Evolutionary conservation across 1,140 invertebrate genomes (phyloP).

Genomic region (Condylostylus longicornis): DNA sequence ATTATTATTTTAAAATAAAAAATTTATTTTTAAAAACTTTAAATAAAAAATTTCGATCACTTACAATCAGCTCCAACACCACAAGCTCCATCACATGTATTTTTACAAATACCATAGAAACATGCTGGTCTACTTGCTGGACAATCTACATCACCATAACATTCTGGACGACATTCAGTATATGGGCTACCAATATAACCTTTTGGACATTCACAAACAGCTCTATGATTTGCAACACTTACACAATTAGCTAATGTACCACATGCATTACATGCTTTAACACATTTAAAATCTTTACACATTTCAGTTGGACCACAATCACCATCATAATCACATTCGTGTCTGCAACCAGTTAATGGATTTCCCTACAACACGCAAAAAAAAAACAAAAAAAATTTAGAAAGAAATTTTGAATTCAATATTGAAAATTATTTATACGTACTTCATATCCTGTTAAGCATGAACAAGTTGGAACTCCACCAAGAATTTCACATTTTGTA

Average conservation of each 20-base stretch:
- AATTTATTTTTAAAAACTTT: too few species aligned
- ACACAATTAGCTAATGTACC: constrained; percentile 65
- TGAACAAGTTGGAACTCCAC: constrained; percentile 57
- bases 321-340: constrained; percentile 53
- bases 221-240: constrained; percentile 53
- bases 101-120: constrained; percentile 60
- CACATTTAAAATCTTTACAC: constrained; percentile 62
- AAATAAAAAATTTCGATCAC: too few species aligned
- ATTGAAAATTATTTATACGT: constrained; percentile 8
- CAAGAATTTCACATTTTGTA: constrained; percentile 61
- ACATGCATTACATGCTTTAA: constrained; percentile 61
- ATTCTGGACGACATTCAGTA: constrained; percentile 57
- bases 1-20: too few species aligned
- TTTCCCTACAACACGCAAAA: constrained; percentile 43
- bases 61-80: constrained; percentile 51
- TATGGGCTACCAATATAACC: constrained; percentile 61
- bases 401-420: neutral
- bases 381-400: too few species aligned
- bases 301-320: constrained; percentile 54
- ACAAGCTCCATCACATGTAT: constrained; percentile 66
- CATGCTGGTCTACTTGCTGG: constrained; percentile 61
- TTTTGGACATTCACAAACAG: constrained; percentile 67
- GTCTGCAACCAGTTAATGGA: constrained; percentile 53
- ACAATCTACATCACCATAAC: constrained; percentile 53
- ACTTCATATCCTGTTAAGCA: constrained; percentile 51